phyloP scores from a whole-genome alignment of 2,113 vertebrate genomes.

The Pontoporia blainvillei region DNA sequence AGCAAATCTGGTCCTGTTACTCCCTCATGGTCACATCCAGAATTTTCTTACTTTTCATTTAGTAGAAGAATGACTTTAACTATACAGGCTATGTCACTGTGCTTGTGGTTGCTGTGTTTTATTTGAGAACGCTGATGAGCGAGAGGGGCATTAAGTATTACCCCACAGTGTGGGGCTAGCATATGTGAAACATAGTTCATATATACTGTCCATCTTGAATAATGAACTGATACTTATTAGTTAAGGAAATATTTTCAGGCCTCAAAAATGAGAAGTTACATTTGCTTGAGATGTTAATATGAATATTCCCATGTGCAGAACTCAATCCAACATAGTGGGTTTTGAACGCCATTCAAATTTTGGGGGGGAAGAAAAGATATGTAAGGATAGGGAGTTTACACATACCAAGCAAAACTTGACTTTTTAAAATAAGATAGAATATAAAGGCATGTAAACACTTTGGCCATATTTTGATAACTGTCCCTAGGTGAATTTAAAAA shows the following conservation, averaged over 20 bases:
- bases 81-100: neutral
- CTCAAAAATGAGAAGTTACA: neutral
- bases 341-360: neutral
- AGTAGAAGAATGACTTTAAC: neutral
- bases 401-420: neutral
- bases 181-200: neutral
- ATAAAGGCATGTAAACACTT: neutral
- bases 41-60: neutral
- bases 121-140: neutral
- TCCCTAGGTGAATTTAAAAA: neutral
- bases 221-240: neutral
- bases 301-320: neutral
- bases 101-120: neutral
- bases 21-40: neutral
- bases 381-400: neutral
- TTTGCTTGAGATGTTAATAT: constrained; percentile 26
- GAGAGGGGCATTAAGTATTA: neutral
- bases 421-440: neutral
- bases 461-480: neutral
- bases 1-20: neutral
- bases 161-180: neutral
- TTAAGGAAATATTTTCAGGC: neutral
- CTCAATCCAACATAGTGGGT: neutral
- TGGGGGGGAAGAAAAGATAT: neutral
- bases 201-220: neutral